Evolutionary conservation across 2,797 vertebrate species (phyloP).

Genomic region (Pyrocephalus nanus): DNA sequence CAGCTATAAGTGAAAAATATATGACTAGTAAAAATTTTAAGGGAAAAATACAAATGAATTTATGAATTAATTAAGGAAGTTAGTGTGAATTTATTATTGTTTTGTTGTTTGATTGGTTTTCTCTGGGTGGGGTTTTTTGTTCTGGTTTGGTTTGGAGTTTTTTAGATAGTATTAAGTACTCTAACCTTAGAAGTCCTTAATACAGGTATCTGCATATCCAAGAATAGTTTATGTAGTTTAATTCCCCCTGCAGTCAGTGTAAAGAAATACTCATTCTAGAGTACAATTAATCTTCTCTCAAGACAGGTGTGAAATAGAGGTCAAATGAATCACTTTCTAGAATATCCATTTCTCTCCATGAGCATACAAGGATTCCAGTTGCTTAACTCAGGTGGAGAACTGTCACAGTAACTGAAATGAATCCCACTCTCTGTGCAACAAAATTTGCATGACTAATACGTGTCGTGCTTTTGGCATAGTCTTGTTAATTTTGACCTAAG

Average conservation of each 20-base stretch:
- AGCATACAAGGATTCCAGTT: neutral
- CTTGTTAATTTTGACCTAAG: neutral
- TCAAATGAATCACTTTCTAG: neutral
- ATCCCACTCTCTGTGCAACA: neutral
- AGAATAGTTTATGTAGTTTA: neutral
- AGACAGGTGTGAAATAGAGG: neutral
- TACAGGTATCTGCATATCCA: neutral
- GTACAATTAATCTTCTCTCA: neutral
- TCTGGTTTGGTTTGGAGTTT: neutral
- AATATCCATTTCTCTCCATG: neutral
- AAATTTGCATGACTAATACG: neutral
- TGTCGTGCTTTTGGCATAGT: neutral
- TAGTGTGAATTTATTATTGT: fast-evolving
- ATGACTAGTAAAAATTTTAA: neutral
- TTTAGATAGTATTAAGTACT: neutral
- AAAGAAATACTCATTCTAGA: neutral
- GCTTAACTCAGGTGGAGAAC: neutral
- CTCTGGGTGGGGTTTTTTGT: neutral
- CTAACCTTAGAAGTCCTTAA: neutral
- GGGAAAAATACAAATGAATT: neutral
- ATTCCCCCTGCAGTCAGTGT: neutral
- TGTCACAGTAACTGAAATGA: neutral
- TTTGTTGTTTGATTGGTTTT: neutral
- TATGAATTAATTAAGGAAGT: neutral
- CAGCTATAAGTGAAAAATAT: neutral